Evolutionary conservation across 2,888 invertebrate species (phyloP), one percentile per base, ranked within the genome.

Genomic region (Drosophila affinis): DNA sequence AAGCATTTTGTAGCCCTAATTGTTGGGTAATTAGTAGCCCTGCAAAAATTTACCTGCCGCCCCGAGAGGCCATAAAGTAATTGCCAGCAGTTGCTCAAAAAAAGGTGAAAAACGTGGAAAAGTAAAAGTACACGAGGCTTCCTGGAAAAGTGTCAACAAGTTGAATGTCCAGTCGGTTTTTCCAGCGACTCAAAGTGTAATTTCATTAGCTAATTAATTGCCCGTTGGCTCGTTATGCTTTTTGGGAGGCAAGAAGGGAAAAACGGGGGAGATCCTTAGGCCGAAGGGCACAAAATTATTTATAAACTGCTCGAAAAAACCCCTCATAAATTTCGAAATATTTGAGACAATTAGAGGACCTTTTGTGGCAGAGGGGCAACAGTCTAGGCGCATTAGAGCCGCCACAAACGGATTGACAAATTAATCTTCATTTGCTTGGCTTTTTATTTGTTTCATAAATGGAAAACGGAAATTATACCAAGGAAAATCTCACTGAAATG

Each of bases 141-240:
- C 54, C 21, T 64, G 69, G 34, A 39, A 71, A 54, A 61, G 39
- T 75, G 73, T 53, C 67, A 62, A 72, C 61, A 72, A 72, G 64
- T 61, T 69, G 49, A 46, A 48, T 24, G 45, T 53, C 60, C 59
- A 55, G 63, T 78, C 73, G 67, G 39, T 6, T 14, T 14, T 34
- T 59, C 56, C n/a, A 34, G 72, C 44, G 44, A 60, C 51, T 56
- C 56, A 48, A 77, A 74, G 60, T 67, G 63, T 76, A 82, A 82
- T 78, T 82, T 85, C 75, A 85, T 82, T 82, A 85, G 86, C 77
- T 82, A 82, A 82, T 82, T 82, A 82, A 82, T 82, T 78, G 80
- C 67, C 65, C 54, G 57, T 47, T 52, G 56, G 65, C 55, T 60
- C 55, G 48, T 49, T 61, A 54, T 52, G 72, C 39, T 14, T 68